Base-by-base conservation (phyloP, 2,113 vertebrate genomes). In the Ameiurus melas region DNA sequence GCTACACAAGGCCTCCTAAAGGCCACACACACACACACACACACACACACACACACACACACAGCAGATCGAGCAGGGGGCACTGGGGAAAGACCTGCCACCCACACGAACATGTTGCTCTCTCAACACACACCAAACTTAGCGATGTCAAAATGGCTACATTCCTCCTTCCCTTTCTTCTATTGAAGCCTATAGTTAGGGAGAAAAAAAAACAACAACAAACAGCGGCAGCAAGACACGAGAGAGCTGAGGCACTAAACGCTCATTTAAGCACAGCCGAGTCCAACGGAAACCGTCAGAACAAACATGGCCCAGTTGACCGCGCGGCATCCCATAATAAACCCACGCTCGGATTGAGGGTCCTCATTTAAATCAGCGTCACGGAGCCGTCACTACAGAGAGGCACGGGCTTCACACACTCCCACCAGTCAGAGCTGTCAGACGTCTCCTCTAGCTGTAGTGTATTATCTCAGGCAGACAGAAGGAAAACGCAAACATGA, bases 301-400 rank as follows among this genome's bases (percentile, higher is more conserved):
- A 94, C 93, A 93, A 94, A 94, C 91, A 90, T 92, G 92, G 88
- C 91, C 93, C 89, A 93, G 92, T 94, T 94, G 91, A 91, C 93
- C 92, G 88, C 51, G 90, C 92, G 92, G 93, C 92, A 90, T 91
- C 92, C 89, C 75, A 89, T 93, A 93, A 92, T 91, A 90, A 92
- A 89, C 91, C 89, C 87, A 87, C 39, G 86, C 89, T 92, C 80
- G 66, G 87, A 93, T 93, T 92, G 77, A 92, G 58, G 30, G 70
- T 90, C 92, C 89, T 90, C 87, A 92, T 94, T 94, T 92, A 94
- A 93, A 95, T 93, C 89, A 87, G 90, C 90, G 79, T 81, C 89
- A 92, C 91, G 87, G 86, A 89, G 71, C 79, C 43, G 57, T 84
- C 57, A 83, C 71, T 8, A 77, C 85, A 77, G 80, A 89, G 57